These are phyloP conservation scores for Lates japonicus DNA, from an alignment of 2,797 vertebrate species.

Conservation along the genomic window DNA sequence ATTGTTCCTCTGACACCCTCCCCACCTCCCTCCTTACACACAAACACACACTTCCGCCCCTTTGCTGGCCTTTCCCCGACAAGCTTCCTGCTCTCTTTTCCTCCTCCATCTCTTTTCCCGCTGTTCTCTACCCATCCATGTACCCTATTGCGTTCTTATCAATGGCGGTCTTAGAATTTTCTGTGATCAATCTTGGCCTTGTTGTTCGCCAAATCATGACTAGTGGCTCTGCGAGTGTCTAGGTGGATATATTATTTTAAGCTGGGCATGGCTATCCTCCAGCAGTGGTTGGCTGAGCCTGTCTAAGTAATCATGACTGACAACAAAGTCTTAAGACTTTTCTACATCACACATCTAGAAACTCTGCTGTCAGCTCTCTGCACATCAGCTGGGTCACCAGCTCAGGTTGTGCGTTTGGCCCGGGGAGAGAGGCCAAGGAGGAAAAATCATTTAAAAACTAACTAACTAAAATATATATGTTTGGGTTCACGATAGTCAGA, in stretches of 20 bases:
- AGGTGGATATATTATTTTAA: constrained; percentile 54
- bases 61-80: constrained; percentile 49
- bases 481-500: constrained; percentile 22
- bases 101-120: constrained; percentile 10
- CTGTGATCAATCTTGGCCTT: background rate
- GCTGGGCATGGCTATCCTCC: constrained; percentile 34
- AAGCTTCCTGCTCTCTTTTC: constrained; percentile 34
- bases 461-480: background rate
- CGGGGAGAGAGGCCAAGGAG: background rate
- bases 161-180: background rate
- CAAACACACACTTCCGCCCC: constrained; percentile 51
- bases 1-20: constrained; percentile 76
- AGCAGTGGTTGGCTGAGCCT: constrained; percentile 24
- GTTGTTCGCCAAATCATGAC: background rate
- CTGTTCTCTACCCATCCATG: constrained; percentile 10
- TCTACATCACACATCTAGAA: constrained; percentile 46
- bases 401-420: background rate
- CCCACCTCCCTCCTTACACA: constrained; percentile 22
- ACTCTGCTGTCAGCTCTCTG: constrained; percentile 47
- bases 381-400: constrained; percentile 36
- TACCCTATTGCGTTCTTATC: background rate
- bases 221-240: background rate
- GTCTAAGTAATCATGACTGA: constrained; percentile 51
- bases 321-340: constrained; percentile 55
- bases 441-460: background rate